Conservation (phyloP, 2,113 vertebrate genomes). For the Anoura caudifer region DNA sequence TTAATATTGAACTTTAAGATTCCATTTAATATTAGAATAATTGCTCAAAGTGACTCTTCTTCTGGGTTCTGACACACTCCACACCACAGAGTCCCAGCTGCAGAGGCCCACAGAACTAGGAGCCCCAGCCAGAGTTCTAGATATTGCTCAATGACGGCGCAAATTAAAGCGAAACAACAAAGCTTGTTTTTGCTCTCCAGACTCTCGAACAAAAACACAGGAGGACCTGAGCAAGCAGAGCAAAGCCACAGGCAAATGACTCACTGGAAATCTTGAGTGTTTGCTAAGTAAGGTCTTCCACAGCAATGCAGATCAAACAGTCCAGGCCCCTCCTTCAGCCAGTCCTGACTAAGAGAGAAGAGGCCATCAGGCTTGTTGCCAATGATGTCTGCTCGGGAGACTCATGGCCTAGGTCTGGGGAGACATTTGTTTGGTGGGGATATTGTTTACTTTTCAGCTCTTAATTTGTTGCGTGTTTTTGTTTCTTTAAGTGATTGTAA, state of each 20-base stretch:
- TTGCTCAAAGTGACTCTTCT: neutral
- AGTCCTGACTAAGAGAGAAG: neutral
- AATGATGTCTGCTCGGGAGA: neutral
- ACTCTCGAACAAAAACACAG: neutral
- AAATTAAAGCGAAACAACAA: constrained; percentile 15
- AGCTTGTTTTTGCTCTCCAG: constrained; percentile 39
- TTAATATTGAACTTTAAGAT: neutral
- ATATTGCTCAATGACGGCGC: neutral
- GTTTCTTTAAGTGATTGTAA: neutral
- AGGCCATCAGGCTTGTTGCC: neutral
- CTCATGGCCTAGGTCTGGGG: neutral
- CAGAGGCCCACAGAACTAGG: neutral
- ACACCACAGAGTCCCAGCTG: neutral
- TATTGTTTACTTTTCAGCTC: neutral
- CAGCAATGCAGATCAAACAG: neutral
- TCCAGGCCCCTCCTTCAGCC: neutral
- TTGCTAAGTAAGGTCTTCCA: constrained; percentile 39
- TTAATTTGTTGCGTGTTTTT: neutral
- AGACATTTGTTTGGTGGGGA: neutral
- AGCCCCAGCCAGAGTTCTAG: neutral
- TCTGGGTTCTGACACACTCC: neutral
- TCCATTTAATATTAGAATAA: neutral
- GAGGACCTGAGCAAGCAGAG: neutral
- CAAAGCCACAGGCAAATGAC: constrained; percentile 16
- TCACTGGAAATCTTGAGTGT: constrained; percentile 45